These are phyloP conservation scores for Mesochorus sp. DNA, from an alignment of 2,888 invertebrate species.

Conservation along the genomic window DNA sequence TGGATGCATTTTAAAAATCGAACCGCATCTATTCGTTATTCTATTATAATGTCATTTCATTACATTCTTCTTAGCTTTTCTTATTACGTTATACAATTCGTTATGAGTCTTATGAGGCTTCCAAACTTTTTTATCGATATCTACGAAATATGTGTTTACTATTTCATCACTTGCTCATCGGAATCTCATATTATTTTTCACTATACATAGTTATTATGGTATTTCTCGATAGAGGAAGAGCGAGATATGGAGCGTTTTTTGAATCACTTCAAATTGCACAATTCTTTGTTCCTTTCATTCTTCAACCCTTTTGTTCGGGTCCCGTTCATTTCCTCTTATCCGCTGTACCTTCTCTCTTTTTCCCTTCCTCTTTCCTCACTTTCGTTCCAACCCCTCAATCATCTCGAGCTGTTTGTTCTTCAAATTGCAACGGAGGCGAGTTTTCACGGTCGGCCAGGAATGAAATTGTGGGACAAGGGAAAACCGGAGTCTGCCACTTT, in stretches of 20 bases:
- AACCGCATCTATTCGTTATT: too few species aligned
- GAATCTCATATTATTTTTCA: slow-evolving; percentile 37
- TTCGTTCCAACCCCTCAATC: slow-evolving; percentile 11
- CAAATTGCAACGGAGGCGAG: slow-evolving; percentile 64
- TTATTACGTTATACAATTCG: not conserved
- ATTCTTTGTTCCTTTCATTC: slow-evolving; percentile 51
- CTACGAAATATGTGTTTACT: slow-evolving; percentile 1
- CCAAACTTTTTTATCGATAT: not conserved
- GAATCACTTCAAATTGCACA: slow-evolving; percentile 49
- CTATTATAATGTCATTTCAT: too few species aligned
- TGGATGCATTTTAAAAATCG: too few species aligned
- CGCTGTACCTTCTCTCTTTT: slow-evolving; percentile 9
- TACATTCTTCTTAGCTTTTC: not conserved
- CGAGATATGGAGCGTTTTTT: not conserved
- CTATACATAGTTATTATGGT: not conserved
- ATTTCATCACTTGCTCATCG: slow-evolving; percentile 29
- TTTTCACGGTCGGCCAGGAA: slow-evolving; percentile 65
- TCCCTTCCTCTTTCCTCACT: slow-evolving; percentile 2
- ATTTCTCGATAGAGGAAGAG: not conserved
- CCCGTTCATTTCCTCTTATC: slow-evolving; percentile 37
- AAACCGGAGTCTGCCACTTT: slow-evolving; percentile 62
- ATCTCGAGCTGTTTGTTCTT: slow-evolving; percentile 62
- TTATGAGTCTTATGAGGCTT: not conserved
- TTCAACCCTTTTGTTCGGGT: slow-evolving; percentile 53
- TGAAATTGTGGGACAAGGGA: slow-evolving; percentile 65